Base-by-base conservation (phyloP, 2,888 invertebrate species). In the Linnaemya vulpina region DNA sequence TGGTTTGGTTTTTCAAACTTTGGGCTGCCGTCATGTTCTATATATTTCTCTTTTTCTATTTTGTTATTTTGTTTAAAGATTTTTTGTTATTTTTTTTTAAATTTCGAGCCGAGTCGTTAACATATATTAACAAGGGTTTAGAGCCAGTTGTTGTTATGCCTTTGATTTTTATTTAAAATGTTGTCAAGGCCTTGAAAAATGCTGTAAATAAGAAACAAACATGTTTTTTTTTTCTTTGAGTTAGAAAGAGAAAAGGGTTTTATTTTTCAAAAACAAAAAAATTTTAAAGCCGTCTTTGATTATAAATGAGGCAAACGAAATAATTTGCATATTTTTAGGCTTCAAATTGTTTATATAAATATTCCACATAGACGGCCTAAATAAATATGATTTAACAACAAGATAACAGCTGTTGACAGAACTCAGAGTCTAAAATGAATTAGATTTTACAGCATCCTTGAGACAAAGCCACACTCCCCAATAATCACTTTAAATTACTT, bases 61-160 rank as follows among this genome's bases (percentile, higher is more conserved):
- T 60, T 30, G 17, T 53, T 62, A 51, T 62, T 40, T 43, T n/a
- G 65, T 76, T 4, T 58, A 1, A 15, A n/a, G 15, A n/a, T n/a
- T n/a, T n/a, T n/a, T n/a, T 63, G 25, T 30, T 30, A 62, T 49
- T 67, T 55, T 67, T 38, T 63, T n/a, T 65, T 65, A 10, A n/a
- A 53, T 74, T 67, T 86, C 9, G 30, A 80, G 63, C 73, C 82
- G 84, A 86, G 73, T 84, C 75, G 85, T 85, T 85, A 85, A 82
- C 85, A 82, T 82, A 68, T 78, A 85, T 85, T 85, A 85, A 82
- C 82, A 85, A 85, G 85, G 85, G 82, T 79, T 85, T 85, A 79
- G 74, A 78, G 17, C 60, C 62, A 65, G 71, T 85, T 78, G 58
- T 43, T 82, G 70, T 78, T 74, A 62, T 74, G 80, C 38, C 43